Conservation (phyloP, 2,113 vertebrate genomes). For the Daboia siamensis region DNA sequence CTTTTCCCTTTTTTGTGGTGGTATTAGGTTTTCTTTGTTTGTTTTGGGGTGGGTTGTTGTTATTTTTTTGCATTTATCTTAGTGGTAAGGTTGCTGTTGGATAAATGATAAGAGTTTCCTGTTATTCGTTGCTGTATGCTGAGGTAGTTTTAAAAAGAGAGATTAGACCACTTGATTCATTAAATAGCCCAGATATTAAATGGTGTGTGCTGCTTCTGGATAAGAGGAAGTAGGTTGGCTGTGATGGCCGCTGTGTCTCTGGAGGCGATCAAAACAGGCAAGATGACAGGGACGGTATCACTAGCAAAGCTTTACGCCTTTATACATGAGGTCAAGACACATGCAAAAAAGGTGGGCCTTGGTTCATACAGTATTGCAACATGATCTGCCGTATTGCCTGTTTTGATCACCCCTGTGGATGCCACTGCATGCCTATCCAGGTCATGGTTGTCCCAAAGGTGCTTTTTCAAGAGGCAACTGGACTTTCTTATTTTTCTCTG, state of each 20-base stretch:
- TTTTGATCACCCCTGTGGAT: not conserved
- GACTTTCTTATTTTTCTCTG: not conserved
- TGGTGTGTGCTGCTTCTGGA: not conserved
- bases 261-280: not conserved
- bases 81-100: not conserved
- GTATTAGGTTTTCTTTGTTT: too few species aligned
- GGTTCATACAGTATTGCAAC: not conserved
- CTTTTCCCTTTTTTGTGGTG: not conserved
- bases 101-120: not conserved
- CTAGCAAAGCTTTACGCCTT: not conserved
- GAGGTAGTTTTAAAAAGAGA: not conserved
- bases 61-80: not conserved
- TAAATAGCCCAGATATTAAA: not conserved
- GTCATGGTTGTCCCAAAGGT: not conserved
- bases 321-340: not conserved
- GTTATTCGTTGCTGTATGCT: not conserved
- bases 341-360: not conserved
- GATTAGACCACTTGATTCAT: not conserved
- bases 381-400: not conserved
- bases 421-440: not conserved
- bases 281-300: not conserved
- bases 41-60: too few species aligned
- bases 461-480: not conserved
- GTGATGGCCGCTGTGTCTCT: not conserved
- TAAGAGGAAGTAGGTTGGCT: not conserved